Percentiles rank a stretch among this genome's conserved stretches.
Evolutionary conservation across 2,888 invertebrate genomes (phyloP).

Genomic region (Ormyrus labotus): DNA sequence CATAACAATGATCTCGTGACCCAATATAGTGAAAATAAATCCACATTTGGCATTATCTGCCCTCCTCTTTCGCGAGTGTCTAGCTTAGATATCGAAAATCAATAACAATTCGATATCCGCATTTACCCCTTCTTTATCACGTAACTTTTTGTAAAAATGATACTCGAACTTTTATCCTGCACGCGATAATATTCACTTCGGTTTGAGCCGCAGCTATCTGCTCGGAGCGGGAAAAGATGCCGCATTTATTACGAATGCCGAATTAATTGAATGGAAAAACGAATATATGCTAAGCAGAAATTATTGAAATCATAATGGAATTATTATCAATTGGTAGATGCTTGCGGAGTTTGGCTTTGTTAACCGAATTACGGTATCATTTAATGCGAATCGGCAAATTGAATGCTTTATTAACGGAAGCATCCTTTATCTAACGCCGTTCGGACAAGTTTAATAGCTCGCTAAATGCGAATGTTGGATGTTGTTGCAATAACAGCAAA

Average conservation of each 20-base stretch:
- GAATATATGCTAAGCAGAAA: no score
- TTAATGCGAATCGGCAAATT: background rate
- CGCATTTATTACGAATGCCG: no score
- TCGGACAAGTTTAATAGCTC: slow-evolving; percentile 31
- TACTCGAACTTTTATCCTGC: slow-evolving; percentile 22
- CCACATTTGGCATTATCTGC: slow-evolving; percentile 62
- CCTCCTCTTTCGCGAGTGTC: slow-evolving; percentile 42
- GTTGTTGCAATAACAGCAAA: slow-evolving; percentile 36
- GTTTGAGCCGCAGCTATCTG: no score
- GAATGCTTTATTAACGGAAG: background rate
- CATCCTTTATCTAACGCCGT: background rate
- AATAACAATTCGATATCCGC: slow-evolving; percentile 55
- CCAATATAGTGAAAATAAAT: slow-evolving; percentile 69
- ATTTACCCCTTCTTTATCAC: slow-evolving; percentile 45
- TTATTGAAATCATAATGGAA: no score
- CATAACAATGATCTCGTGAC: slow-evolving; percentile 71
- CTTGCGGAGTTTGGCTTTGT: no score
- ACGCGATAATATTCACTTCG: background rate
- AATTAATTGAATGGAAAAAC: no score
- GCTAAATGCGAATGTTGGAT: slow-evolving; percentile 28
- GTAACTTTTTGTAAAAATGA: slow-evolving; percentile 31
- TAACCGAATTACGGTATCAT: no score
- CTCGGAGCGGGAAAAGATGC: no score
- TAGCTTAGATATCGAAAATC: slow-evolving; percentile 57
- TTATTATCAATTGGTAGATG: no score